Conservation (phyloP, 2,797 vertebrate genomes). For the Delichon dasypus region DNA sequence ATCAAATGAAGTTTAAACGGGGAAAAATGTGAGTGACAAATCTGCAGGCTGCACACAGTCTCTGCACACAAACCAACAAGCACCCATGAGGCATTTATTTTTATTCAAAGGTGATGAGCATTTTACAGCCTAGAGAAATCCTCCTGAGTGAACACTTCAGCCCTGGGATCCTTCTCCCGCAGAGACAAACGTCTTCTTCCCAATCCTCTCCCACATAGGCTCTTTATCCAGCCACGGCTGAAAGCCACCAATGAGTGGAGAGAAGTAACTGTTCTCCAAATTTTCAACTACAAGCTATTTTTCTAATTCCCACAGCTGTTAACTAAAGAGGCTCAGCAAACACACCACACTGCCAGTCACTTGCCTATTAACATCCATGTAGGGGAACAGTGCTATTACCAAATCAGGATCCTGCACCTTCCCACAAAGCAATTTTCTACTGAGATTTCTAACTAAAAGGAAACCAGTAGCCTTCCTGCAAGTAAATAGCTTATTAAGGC, state of each 20-base stretch:
- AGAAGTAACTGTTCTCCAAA: neutral
- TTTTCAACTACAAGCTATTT: neutral
- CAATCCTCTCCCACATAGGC: neutral
- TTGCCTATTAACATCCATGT: neutral
- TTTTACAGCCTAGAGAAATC: neutral
- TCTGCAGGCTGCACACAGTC: neutral
- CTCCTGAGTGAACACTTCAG: neutral
- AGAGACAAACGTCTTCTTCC: neutral
- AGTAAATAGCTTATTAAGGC: constrained; percentile 71
- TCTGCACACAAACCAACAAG: neutral
- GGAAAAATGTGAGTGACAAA: neutral
- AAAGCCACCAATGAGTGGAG: neutral
- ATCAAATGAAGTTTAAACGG: constrained; percentile 15
- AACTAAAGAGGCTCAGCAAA: neutral
- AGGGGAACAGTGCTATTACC: constrained; percentile 25
- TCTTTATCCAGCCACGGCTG: neutral
- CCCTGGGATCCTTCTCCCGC: neutral
- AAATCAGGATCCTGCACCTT: neutral
- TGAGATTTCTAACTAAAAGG: constrained; percentile 26
- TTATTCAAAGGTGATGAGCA: constrained; percentile 8
- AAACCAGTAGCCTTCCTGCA: constrained; percentile 56
- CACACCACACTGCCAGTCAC: neutral
- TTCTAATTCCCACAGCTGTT: neutral
- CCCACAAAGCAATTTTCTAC: constrained; percentile 54
- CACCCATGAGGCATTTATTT: neutral